Conservation (phyloP, 1,140 invertebrate genomes). For the Hormaphis cornu region DNA sequence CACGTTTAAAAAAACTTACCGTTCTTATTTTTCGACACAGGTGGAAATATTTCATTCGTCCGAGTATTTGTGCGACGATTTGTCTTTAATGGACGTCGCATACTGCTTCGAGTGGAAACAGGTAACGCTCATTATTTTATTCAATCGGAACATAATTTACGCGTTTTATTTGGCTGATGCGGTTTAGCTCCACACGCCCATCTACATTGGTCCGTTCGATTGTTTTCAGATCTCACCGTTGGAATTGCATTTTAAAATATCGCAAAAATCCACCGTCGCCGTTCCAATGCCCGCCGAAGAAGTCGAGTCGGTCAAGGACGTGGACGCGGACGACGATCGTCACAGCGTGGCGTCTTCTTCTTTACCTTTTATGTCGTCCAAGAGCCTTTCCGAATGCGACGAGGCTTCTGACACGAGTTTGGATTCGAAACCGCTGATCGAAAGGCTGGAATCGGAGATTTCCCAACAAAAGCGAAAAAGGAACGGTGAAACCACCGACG, state of each 20-base stretch:
- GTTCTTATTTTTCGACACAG: constrained; percentile 36
- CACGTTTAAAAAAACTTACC: constrained; percentile 25
- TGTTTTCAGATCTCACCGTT: constrained; percentile 44
- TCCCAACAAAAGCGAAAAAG: constrained; percentile 17
- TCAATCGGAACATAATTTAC: neutral
- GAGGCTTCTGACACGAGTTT: constrained; percentile 8
- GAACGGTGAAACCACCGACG: neutral
- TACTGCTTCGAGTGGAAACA: constrained; percentile 55
- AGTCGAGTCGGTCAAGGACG: neutral
- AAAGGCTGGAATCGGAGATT: constrained; percentile 31
- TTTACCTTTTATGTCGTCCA: constrained; percentile 14
- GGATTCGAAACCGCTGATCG: constrained; percentile 20
- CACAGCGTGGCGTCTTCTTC: constrained; percentile 19
- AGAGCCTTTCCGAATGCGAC: constrained; percentile 15
- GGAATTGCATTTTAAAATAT: constrained; percentile 45
- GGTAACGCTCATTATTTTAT: constrained; percentile 42
- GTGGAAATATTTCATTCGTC: constrained; percentile 46
- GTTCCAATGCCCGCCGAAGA: constrained; percentile 27
- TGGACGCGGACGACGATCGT: constrained; percentile 15
- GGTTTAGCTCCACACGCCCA: too few species aligned
- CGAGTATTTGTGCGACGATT: constrained; percentile 48
- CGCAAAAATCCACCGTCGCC: constrained; percentile 38
- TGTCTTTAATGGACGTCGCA: constrained; percentile 54
- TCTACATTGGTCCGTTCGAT: too few species aligned
- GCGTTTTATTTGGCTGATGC: neutral